A percentile compares a stretch with the other conserved stretches of the same genome.
Conservation (phyloP, 2,888 invertebrate genomes). For the Acanthopleura granulata region DNA sequence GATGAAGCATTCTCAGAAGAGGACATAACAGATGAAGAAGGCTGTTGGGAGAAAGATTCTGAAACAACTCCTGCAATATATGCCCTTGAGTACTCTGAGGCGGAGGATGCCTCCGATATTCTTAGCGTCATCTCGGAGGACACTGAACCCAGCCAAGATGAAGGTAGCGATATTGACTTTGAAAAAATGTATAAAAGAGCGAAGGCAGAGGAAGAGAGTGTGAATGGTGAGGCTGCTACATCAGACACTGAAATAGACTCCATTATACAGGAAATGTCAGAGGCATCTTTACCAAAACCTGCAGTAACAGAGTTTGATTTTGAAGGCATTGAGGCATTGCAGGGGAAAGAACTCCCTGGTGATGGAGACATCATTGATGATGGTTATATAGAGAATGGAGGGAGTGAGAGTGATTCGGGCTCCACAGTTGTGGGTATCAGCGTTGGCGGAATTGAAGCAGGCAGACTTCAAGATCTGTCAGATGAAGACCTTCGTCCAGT, state of each 20-base stretch:
- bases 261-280: not conserved
- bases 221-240: conserved; percentile 17
- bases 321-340: not conserved
- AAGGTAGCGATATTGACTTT: conserved; percentile 15
- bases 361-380: not conserved
- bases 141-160: conserved; percentile 46
- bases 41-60: conserved; percentile 21
- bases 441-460: no score
- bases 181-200: conserved; percentile 13
- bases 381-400: not conserved
- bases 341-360: no score
- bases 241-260: not conserved
- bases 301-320: not conserved
- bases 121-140: conserved; percentile 59
- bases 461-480: no score
- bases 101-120: conserved; percentile 47
- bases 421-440: not conserved
- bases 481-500: no score
- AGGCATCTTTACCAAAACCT: not conserved
- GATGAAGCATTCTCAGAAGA: not conserved
- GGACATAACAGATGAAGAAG: conserved; percentile 19
- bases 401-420: not conserved
- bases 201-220: conserved; percentile 22
- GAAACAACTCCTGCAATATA: no score
- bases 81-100: not conserved